Conservation (phyloP, 2,113 vertebrate genomes). For the Bufo bufo region DNA sequence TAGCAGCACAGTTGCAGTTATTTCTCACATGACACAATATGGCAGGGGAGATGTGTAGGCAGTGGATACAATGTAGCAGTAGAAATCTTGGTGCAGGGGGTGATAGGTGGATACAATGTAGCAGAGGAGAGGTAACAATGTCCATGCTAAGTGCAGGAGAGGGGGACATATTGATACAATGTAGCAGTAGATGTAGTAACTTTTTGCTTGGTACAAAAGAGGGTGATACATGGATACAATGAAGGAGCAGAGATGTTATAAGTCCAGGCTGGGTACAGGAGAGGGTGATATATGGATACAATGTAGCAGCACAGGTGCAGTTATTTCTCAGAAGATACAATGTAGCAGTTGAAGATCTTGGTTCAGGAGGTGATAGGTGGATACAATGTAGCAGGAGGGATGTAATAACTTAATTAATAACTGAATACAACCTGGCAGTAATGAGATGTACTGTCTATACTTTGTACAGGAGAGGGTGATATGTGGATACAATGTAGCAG, state of each 20-base stretch:
- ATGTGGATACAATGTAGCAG: neutral
- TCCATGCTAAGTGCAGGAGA: too few species aligned
- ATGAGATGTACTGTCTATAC: too few species aligned
- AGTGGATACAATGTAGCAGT: neutral
- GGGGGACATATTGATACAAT: neutral
- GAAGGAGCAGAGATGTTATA: neutral
- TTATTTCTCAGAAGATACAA: neutral
- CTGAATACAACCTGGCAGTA: neutral
- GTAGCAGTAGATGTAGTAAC: neutral
- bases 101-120: neutral
- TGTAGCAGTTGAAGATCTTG: neutral
- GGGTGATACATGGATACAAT: neutral
- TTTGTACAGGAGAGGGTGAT: too few species aligned
- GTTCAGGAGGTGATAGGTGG: neutral
- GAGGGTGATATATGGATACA: neutral
- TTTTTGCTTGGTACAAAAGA: neutral
- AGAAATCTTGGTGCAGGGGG: neutral
- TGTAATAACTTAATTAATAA: neutral
- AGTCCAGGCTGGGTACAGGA: neutral
- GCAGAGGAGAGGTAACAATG: neutral
- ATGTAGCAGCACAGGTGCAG: neutral
- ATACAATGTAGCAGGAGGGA: neutral
- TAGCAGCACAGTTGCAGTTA: too few species aligned
- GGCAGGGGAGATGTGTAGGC: too few species aligned
- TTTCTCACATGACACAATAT: neutral